These are phyloP conservation scores for Sebastiscus albofasciatus DNA, from an alignment of 2,797 vertebrate genomes.

Conservation along the genomic window DNA sequence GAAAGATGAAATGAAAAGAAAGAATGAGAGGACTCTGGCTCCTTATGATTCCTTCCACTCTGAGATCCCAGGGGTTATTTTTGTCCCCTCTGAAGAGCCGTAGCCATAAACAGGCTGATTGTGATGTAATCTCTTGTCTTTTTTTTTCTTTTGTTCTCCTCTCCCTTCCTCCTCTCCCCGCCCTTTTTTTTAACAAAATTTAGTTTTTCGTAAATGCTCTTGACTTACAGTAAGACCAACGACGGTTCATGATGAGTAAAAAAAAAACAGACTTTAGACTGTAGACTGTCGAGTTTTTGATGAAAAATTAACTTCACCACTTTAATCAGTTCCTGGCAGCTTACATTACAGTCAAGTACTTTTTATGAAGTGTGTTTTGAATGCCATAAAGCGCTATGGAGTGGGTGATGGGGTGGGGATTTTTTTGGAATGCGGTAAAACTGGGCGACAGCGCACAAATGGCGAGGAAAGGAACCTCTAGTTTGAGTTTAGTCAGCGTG, in stretches of 20 bases:
- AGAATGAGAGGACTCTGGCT: constrained; percentile 54
- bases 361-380: neutral
- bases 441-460: neutral
- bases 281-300: neutral
- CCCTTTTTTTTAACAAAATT: neutral
- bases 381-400: neutral
- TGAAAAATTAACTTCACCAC: neutral
- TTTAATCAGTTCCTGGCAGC: neutral
- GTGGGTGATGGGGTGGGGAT: neutral
- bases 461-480: constrained; percentile 29
- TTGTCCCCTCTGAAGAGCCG: constrained; percentile 40
- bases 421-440: neutral
- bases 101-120: constrained; percentile 52
- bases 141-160: neutral
- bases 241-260: neutral
- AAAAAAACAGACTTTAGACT: neutral
- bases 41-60: constrained; percentile 49
- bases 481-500: constrained; percentile 56
- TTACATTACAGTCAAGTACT: neutral
- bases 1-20: constrained; percentile 44
- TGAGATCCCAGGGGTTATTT: constrained; percentile 58
- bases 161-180: neutral
- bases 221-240: neutral
- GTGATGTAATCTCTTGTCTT: constrained; percentile 46
- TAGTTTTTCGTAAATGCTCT: neutral